Evolutionary conservation across 1,140 invertebrate genomes (phyloP).

Genomic region (Monochamus saltuarius): DNA sequence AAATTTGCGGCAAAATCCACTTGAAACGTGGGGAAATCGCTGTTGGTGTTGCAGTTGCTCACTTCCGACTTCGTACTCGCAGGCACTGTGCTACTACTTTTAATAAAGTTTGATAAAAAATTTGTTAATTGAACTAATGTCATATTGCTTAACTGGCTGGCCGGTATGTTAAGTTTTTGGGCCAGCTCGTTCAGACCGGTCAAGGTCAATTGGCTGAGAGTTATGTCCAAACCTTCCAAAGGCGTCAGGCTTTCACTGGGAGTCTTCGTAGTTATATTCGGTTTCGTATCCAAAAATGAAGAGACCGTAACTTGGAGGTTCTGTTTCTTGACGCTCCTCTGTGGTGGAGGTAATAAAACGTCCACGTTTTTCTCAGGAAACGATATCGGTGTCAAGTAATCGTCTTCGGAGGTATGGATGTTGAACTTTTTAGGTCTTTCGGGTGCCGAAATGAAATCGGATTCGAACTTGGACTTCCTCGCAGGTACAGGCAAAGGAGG

Average conservation of each 20-base stretch:
- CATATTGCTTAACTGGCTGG: constrained; percentile 76
- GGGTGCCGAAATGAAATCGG: constrained; percentile 45
- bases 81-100: constrained; percentile 45
- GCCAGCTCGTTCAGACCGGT: constrained; percentile 78
- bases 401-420: constrained; percentile 52
- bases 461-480: constrained; percentile 60
- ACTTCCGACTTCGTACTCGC: constrained; percentile 25
- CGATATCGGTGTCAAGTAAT: constrained; percentile 63
- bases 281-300: constrained; percentile 36
- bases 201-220: constrained; percentile 76
- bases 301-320: constrained; percentile 42
- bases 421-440: constrained; percentile 51
- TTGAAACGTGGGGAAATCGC: constrained; percentile 53
- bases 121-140: constrained; percentile 81
- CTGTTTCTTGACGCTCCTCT: constrained; percentile 42
- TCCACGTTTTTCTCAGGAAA: constrained; percentile 41
- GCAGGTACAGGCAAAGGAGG: constrained; percentile 65
- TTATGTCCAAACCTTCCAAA: constrained; percentile 66
- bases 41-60: constrained; percentile 7
- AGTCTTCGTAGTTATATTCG: constrained; percentile 27
- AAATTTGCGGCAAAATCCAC: constrained; percentile 66
- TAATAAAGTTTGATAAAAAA: constrained; percentile 69
- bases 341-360: constrained; percentile 49
- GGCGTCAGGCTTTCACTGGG: constrained; percentile 46
- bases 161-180: constrained; percentile 70